These are phyloP conservation scores for Hypsibius dujardini DNA, from an alignment of 1,140 invertebrate genomes.

Conservation along the genomic window DNA sequence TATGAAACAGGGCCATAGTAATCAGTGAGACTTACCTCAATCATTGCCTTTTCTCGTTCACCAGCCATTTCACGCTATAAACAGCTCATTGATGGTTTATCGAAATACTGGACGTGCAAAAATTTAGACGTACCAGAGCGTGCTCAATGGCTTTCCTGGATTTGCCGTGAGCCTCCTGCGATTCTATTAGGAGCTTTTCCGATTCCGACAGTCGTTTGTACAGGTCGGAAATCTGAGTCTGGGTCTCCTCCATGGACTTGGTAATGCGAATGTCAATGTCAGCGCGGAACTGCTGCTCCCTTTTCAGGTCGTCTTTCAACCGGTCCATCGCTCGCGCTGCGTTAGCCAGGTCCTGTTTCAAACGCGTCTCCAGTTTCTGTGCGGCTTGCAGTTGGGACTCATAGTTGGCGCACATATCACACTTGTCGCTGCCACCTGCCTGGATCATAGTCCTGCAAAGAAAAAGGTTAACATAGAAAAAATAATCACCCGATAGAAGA, in stretches of 20 bases:
- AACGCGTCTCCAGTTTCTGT: constrained; percentile 34
- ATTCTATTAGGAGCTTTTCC: constrained; percentile 44
- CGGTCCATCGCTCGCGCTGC: constrained; percentile 31
- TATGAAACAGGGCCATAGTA: background rate
- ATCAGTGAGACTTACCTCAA: background rate
- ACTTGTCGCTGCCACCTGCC: constrained; percentile 23
- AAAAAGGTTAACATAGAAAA: no score
- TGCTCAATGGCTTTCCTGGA: constrained; percentile 24
- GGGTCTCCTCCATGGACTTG: constrained; percentile 55
- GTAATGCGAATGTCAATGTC: constrained; percentile 72
- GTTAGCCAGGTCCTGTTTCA: constrained; percentile 32
- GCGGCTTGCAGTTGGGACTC: constrained; percentile 37
- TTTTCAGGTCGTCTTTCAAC: constrained; percentile 33
- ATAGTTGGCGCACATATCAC: constrained; percentile 41
- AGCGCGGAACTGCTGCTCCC: constrained; percentile 38
- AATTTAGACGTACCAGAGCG: background rate
- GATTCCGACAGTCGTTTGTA: constrained; percentile 38
- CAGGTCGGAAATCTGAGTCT: constrained; percentile 45
- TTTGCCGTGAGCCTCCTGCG: constrained; percentile 44
- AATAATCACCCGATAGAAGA: no score
- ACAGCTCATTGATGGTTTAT: background rate
- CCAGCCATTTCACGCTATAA: background rate
- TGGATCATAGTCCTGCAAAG: no score
- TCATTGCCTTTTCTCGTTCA: background rate
- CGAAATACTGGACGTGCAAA: background rate